phyloP scores from a whole-genome alignment of 2,888 invertebrate genomes.

The Brachycybe producta region DNA sequence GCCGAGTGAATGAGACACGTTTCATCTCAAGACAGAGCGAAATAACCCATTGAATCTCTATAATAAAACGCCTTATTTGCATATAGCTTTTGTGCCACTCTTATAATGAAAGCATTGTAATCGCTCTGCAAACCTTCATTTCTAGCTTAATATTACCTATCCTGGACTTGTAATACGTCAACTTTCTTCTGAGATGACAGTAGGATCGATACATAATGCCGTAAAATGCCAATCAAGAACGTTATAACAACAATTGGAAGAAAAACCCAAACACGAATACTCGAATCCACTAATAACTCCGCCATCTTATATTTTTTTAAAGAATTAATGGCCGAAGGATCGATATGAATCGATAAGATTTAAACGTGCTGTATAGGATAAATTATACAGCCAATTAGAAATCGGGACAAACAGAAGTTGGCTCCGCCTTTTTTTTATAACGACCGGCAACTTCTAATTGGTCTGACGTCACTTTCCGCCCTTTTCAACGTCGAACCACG shows the following conservation, averaged over 20 bases:
- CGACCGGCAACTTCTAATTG: no score
- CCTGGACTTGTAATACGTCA: constrained; percentile 86
- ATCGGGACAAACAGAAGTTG: no score
- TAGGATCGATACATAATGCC: constrained; percentile 93
- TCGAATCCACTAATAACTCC: constrained; percentile 85
- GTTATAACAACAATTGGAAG: constrained; percentile 96
- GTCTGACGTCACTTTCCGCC: no score
- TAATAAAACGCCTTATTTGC: no score
- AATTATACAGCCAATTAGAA: no score
- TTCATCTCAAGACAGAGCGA: background rate
- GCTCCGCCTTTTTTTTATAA: no score
- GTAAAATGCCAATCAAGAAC: constrained; percentile 88
- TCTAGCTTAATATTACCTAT: constrained; percentile 48
- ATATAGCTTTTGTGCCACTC: no score
- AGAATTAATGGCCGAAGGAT: background rate
- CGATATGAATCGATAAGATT: no score
- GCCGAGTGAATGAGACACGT: no score
- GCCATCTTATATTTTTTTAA: constrained; percentile 42
- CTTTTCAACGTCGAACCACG: no score
- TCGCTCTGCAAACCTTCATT: background rate
- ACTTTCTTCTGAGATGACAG: constrained; percentile 90
- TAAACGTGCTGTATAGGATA: no score
- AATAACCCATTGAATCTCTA: no score
- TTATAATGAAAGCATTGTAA: background rate
- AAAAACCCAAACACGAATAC: constrained; percentile 97